These are phyloP conservation scores for Danio rerio DNA, from an alignment of 2,113 vertebrate species.

Conservation along the genomic window DNA sequence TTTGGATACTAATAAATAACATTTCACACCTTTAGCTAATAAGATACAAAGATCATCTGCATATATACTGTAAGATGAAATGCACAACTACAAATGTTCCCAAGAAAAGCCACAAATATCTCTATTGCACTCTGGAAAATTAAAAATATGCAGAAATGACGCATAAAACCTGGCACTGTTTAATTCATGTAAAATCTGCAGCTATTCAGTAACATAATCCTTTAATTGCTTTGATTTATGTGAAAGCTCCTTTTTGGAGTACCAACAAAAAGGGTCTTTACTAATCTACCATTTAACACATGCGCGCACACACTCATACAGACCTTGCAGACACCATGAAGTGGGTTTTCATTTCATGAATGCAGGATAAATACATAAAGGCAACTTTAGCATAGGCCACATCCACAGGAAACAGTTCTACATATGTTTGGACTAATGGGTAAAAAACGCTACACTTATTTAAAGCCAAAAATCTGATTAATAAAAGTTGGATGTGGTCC, in stretches of 20 bases:
- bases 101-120: background rate
- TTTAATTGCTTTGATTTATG: conserved; percentile 73
- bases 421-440: background rate
- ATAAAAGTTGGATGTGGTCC: background rate
- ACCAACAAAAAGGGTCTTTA: conserved; percentile 43
- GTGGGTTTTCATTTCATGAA: conserved; percentile 14
- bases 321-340: conserved; percentile 8
- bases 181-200: conserved; percentile 66
- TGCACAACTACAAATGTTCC: conserved; percentile 12
- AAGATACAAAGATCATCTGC: conserved; percentile 1
- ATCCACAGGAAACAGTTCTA: background rate
- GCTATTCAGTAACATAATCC: conserved; percentile 68
- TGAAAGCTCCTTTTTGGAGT: conserved; percentile 62
- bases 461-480: conserved; percentile 6
- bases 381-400: background rate
- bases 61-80: background rate
- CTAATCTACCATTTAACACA: conserved; percentile 59
- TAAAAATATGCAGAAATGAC: conserved; percentile 28
- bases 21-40: conserved; percentile 24
- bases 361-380: background rate
- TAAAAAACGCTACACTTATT: background rate
- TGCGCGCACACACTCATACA: conserved; percentile 44
- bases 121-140: conserved; percentile 21
- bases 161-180: conserved; percentile 32
- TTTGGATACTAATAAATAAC: background rate